phyloP scores from a whole-genome alignment of 2,113 vertebrate genomes.

The Heliornis fulica region DNA sequence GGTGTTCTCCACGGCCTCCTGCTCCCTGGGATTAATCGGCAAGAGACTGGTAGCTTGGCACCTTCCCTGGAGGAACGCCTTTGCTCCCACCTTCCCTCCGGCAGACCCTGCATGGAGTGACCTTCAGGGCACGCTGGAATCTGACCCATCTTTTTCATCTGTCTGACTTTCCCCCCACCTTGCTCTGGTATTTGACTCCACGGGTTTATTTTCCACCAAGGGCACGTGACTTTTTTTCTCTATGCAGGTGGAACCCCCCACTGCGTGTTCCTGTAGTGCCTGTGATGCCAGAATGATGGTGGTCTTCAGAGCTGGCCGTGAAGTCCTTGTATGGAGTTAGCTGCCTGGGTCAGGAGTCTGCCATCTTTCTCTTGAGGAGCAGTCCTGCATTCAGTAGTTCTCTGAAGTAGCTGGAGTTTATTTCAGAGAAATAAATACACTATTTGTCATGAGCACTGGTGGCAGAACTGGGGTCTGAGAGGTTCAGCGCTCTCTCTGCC shows the following conservation, averaged over 20 bases:
- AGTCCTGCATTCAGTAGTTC: neutral
- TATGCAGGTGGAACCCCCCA: neutral
- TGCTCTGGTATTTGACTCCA: slow-evolving; percentile 2
- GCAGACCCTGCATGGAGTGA: neutral
- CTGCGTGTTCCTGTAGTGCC: neutral
- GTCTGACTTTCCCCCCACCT: neutral
- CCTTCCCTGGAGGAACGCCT: neutral
- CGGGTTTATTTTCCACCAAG: neutral
- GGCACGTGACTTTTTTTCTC: neutral
- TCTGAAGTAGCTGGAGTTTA: neutral
- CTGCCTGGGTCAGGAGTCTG: neutral
- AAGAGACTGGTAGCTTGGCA: slow-evolving; percentile 42
- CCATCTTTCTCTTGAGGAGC: neutral
- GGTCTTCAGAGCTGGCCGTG: neutral
- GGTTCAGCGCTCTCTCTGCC: neutral
- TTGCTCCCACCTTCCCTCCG: neutral
- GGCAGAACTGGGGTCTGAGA: neutral
- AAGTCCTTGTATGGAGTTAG: neutral
- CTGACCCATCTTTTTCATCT: neutral
- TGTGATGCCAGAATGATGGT: accelerated
- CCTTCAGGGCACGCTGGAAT: neutral
- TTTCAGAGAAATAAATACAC: neutral
- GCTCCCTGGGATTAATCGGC: slow-evolving; percentile 17
- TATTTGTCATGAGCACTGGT: neutral
- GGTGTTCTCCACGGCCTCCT: neutral